phyloP scores from a whole-genome alignment of 2,113 vertebrate genomes.

The Heteronetta atricapilla region DNA sequence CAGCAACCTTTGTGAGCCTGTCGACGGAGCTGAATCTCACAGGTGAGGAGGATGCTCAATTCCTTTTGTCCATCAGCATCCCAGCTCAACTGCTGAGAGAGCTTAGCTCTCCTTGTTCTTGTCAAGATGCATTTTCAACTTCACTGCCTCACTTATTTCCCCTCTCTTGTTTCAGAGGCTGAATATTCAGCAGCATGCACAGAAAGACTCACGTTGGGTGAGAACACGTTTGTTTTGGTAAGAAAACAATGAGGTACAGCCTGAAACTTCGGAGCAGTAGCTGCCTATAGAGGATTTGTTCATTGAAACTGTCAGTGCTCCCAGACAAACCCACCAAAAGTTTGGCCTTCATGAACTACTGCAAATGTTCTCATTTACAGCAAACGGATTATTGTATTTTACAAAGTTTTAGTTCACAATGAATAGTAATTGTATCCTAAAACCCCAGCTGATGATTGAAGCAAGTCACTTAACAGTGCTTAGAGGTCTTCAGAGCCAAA shows the following conservation, averaged over 20 bases:
- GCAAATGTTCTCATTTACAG: background rate
- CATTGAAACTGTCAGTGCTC: background rate
- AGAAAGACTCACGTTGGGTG: background rate
- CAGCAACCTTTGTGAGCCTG: background rate
- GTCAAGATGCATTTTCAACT: background rate
- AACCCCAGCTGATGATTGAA: background rate
- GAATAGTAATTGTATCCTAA: background rate
- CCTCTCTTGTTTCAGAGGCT: background rate
- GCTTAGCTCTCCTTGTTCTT: background rate
- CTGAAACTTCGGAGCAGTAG: background rate
- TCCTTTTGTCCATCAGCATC: background rate
- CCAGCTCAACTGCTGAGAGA: background rate
- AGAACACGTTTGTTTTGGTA: background rate
- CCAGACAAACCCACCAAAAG: background rate
- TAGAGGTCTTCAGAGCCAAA: background rate
- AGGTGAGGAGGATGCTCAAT: background rate
- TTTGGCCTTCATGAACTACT: background rate
- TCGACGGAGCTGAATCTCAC: background rate
- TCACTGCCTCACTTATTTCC: background rate
- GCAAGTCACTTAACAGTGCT: background rate
- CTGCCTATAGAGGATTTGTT: background rate
- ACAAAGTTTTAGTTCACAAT: background rate
- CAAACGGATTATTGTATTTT: background rate
- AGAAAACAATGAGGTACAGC: background rate
- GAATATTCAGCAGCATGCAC: background rate